Evolutionary conservation across 2,888 invertebrate genomes (phyloP).

Genomic region (Mythimna lalbum): DNA sequence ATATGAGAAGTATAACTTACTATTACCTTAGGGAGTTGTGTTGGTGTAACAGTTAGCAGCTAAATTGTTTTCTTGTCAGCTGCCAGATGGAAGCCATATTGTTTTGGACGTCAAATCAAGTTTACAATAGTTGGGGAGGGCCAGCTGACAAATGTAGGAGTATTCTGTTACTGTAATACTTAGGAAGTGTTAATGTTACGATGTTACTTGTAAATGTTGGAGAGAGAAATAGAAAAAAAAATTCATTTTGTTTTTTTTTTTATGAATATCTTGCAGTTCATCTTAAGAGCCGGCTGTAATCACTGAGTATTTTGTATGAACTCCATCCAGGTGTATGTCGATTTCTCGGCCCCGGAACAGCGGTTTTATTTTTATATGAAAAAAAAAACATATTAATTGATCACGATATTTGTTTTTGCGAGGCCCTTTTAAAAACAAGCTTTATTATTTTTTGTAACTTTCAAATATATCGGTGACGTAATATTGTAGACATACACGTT

Average conservation of each 20-base stretch:
- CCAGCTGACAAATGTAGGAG: conserved; percentile 61
- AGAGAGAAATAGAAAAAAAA: not conserved
- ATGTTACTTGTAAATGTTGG: not conserved
- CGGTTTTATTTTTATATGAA: too few species aligned
- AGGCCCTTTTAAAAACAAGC: too few species aligned
- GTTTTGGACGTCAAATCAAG: conserved; percentile 74
- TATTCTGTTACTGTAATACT: conserved; percentile 63
- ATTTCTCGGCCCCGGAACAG: too few species aligned
- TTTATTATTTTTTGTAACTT: too few species aligned
- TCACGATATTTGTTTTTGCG: too few species aligned
- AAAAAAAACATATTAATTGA: too few species aligned
- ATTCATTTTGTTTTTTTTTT: not conserved
- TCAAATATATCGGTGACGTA: too few species aligned
- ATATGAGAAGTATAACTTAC: conserved; percentile 27
- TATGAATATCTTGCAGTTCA: too few species aligned
- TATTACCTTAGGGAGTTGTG: conserved; percentile 49
- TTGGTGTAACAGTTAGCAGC: conserved; percentile 55
- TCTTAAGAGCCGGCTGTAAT: too few species aligned
- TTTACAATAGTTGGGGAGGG: conserved; percentile 72
- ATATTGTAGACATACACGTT: too few species aligned
- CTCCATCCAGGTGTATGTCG: too few species aligned
- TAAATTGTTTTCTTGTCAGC: conserved; percentile 76
- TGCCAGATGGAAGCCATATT: conserved; percentile 78
- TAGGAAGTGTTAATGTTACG: conserved; percentile 6
- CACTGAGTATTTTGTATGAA: too few species aligned